A percentile compares a stretch with the other conserved stretches of the same genome.
phyloP scores from a whole-genome alignment of 1,140 invertebrate species.

The Drosophila mayri region DNA sequence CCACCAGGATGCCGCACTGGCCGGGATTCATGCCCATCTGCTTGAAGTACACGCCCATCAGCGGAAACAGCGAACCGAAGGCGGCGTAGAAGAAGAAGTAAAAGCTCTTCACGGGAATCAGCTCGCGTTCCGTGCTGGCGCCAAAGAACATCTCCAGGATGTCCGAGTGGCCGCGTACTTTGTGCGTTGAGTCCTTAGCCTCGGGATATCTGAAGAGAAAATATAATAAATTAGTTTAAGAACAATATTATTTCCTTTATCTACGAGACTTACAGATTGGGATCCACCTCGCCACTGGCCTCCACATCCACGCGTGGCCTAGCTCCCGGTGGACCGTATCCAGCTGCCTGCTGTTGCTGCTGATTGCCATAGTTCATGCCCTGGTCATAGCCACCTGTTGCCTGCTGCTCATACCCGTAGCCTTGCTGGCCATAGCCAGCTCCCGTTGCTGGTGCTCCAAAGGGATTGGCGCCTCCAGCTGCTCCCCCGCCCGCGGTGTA shows the following conservation, averaged over 20 bases:
- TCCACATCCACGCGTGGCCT: conserved; percentile 91
- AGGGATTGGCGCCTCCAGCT: conserved; percentile 67
- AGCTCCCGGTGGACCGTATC: conserved; percentile 68
- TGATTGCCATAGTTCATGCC: conserved; percentile 43
- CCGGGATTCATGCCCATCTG: conserved; percentile 99
- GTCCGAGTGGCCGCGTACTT: conserved; percentile 93
- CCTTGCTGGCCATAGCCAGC: conserved; percentile 56
- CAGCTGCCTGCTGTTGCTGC: conserved; percentile 45
- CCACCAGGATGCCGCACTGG: conserved; percentile 96
- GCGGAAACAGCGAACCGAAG: conserved; percentile 98
- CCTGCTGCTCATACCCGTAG: conserved; percentile 69
- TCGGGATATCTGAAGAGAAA: conserved; percentile 88
- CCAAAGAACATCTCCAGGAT: conserved; percentile 93
- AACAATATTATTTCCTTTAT: neutral
- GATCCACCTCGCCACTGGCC: conserved; percentile 91
- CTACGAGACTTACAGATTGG: conserved; percentile 86
- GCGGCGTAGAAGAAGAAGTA: conserved; percentile 99
- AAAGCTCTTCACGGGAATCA: conserved; percentile 97
- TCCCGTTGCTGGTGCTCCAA: conserved; percentile 61
- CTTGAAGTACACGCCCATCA: conserved; percentile 99
- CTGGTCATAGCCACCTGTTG: conserved; percentile 67
- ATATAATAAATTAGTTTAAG: neutral
- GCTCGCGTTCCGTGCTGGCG: conserved; percentile 92
- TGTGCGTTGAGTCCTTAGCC: conserved; percentile 94
- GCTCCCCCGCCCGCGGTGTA: conserved; percentile 57